Evolutionary conservation across 2,888 invertebrate genomes (phyloP), one percentile per base, ranked within the genome.

Genomic region (Gymnosoma rotundatum): DNA sequence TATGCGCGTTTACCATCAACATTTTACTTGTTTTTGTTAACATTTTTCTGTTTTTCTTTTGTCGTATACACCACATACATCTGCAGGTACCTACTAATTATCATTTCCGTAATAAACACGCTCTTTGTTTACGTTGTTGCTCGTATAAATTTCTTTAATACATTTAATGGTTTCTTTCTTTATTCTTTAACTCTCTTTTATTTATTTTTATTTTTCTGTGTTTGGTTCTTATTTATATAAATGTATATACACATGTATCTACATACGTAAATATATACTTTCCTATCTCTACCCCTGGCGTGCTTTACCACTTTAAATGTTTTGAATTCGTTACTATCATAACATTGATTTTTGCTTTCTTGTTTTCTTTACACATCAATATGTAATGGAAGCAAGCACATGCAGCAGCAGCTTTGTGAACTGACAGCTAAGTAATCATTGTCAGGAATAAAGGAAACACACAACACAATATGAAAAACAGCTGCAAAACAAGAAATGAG

Each of bases 121-220:
- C 74, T 74, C 80, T 75, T 80, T 80, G 80, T 80, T 80, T 80
- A 74, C 67, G 73, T 80, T 80, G 67, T 67, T 74, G n/a, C 25
- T 74, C 38, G 63, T 69, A 70, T 70, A 21, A 63, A 50, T 70
- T 64, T 81, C 50, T 75, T 81, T 63, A 63, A 60, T 69, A 56
- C 42, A 48, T 48, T 16, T 63, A 36, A 75, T 63, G 38, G 56
- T 67, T 61, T 69, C 25, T 74, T 74, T 36, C 56, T 48, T 32
- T 25, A 50, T 58, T 72, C 64, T 78, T 21, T 21, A 45, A 32
- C 9, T 21, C 10, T 56, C 45, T 32, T 52, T 21, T 14, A 10
- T 16, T 50, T 61, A 14, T 61, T 4, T 0, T 67, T 20, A n/a
- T n/a, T n/a, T n/a, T n/a, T n/a, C n/a, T n/a, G n/a, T n/a, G n/a